A percentile compares a stretch with the other conserved stretches of the same genome.
Evolutionary conservation across 2,113 vertebrate species (phyloP).

Genomic region (Hemiprocne comata): DNA sequence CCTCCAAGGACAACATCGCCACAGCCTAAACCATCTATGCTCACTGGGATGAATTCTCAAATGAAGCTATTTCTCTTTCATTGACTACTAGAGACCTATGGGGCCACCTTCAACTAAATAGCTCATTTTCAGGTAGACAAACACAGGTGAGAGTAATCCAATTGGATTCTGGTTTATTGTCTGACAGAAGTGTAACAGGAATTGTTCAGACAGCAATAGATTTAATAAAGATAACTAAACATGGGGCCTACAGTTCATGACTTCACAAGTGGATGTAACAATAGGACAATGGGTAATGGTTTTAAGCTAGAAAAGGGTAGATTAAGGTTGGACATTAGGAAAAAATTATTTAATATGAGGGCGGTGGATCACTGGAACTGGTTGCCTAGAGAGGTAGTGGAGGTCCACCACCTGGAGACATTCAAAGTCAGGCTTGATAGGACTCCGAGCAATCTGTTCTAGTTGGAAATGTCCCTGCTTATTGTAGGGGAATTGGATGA

Average conservation of each 20-base stretch:
- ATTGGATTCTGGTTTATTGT: neutral
- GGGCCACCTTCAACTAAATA: neutral
- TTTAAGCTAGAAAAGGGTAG: too few relatives aligned
- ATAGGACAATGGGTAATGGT: too few relatives aligned
- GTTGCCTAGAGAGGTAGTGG: too few relatives aligned
- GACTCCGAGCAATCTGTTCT: too few relatives aligned
- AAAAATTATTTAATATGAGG: too few relatives aligned
- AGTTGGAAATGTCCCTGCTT: too few relatives aligned
- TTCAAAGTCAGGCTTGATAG: too few relatives aligned
- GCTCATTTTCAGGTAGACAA: neutral
- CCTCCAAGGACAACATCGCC: neutral
- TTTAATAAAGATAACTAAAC: neutral
- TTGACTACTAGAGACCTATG: neutral
- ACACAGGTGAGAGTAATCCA: neutral
- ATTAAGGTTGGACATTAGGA: too few relatives aligned
- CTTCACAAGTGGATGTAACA: too few relatives aligned
- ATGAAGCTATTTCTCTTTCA: neutral
- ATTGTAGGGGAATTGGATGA: too few relatives aligned
- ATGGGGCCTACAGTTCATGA: neutral
- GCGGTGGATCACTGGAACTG: too few relatives aligned
- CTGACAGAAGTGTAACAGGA: neutral
- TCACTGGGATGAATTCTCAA: neutral
- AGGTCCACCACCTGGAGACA: too few relatives aligned
- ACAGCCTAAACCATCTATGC: neutral
- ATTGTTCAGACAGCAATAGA: neutral